Base-by-base conservation (phyloP, 1,140 invertebrate genomes). In the Solen grandis region DNA sequence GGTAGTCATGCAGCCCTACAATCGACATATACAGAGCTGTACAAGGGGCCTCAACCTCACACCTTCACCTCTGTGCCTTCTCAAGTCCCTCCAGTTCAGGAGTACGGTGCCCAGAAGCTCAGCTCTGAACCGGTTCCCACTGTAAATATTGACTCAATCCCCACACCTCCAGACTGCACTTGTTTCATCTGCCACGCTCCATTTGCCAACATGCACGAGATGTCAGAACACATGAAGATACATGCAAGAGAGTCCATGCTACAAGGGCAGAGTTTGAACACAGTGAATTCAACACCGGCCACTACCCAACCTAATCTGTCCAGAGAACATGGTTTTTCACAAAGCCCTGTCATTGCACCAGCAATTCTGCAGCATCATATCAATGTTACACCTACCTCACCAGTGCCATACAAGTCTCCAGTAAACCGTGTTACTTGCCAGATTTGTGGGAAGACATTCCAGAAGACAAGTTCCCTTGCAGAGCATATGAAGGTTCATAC, bases 401-500 rank as follows among this genome's bases (percentile, higher is more conserved):
- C 68, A 14, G 13, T 50, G 2, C 52, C 52, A 35, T 19, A 13
- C 22, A 46, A 69, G 2, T 16, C 35, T 36, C 5, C 5, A 3
- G 31, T 36, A 2, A n/a, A n/a, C n/a, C 33, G 5, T 5, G 29
- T 69, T 29, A 69, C 16, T 14, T 69, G 65, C 25, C 4, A 16
- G 16, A 27, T 69, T 1, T 73, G 69, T 60, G 55, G 69, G n/a
- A 57, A 54, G 35, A 2, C 54, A n/a, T 73, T 73, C 31, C 10
- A 1, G 3, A 73, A 59, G 27, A 52, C 57, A 22, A 31, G 22
- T 22, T n/a, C 36, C 4, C 35, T 55, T 13, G 36, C 57, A 35
- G 73, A 63, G 19, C 59, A 76, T 35, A 62, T 52, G 35, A 76
- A 76, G 29, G 38, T 62, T 22, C 73, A 76, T 36, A 54, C 62